Conservation (phyloP, 2,113 vertebrate species). For the Dicentrarchus labrax region DNA sequence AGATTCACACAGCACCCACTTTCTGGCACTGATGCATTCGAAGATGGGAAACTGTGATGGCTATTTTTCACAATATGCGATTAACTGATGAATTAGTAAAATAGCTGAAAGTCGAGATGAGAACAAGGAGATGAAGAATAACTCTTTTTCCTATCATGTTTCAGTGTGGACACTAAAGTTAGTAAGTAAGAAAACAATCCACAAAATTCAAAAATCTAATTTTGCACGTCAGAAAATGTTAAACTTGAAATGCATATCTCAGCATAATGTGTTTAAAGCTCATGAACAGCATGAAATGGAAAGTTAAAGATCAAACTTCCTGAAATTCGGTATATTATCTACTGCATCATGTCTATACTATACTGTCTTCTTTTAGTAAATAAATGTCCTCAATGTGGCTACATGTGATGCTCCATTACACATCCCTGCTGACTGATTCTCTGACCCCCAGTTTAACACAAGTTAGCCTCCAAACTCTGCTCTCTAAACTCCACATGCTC, state of each 20-base stretch:
- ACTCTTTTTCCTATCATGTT: neutral
- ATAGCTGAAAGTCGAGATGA: neutral
- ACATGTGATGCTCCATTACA: neutral
- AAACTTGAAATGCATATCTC: neutral
- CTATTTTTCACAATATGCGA: neutral
- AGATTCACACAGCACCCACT: neutral
- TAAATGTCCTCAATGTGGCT: neutral
- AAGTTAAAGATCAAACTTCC: neutral
- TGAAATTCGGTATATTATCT: neutral
- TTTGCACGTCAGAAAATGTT: neutral
- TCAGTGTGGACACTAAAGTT: neutral
- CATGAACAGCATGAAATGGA: neutral
- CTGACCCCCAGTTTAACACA: conserved; percentile 61
- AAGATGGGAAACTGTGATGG: neutral
- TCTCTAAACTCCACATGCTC: conserved; percentile 60
- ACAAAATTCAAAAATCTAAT: neutral
- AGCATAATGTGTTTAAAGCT: neutral
- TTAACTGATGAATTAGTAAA: neutral
- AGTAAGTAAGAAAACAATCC: too few species aligned
- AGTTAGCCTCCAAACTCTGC: conserved; percentile 61
- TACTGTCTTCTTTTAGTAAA: neutral
- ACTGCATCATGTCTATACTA: neutral
- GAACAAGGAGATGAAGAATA: neutral
- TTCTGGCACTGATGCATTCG: neutral
- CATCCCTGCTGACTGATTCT: conserved; percentile 27